Evolutionary conservation across 37 sponge, comb jelly and placozoan species (phyloP).

Genomic region (Beroe ovata): DNA sequence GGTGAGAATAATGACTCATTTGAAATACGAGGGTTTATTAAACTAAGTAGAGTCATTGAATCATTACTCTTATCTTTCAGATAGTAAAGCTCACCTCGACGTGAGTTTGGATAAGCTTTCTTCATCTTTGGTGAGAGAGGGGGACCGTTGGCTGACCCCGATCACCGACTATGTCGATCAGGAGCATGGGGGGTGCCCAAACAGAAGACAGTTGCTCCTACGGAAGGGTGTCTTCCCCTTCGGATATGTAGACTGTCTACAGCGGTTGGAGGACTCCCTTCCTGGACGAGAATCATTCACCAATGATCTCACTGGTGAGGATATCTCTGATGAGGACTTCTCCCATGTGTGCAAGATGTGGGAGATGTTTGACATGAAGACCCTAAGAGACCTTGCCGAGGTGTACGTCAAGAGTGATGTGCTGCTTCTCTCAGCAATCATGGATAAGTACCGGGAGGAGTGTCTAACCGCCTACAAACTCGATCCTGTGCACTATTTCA

Average conservation of each 20-base stretch:
- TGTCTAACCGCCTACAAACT: not conserved
- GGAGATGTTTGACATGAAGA: not conserved
- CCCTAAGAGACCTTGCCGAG: not conserved
- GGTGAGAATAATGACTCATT: too few species aligned
- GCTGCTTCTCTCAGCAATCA: not conserved
- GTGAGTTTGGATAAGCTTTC: not conserved
- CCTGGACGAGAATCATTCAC: not conserved
- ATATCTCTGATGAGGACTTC: slow-evolving; percentile 22
- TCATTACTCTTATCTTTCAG: too few species aligned
- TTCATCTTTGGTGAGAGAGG: not conserved
- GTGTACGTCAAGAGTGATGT: slow-evolving; percentile 17
- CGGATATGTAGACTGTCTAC: not conserved
- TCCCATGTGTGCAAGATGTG: slow-evolving; percentile 6
- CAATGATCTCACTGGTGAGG: slow-evolving; percentile 13
- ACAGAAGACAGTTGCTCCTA: not conserved
- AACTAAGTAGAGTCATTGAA: too few species aligned
- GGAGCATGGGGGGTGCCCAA: not conserved
- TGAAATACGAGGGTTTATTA: too few species aligned
- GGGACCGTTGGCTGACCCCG: not conserved
- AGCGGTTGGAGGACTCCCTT: not conserved
- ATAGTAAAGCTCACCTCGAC: not conserved
- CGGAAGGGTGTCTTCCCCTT: slow-evolving; percentile 6
- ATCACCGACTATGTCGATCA: not conserved
- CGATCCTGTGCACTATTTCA: slow-evolving; percentile 53
- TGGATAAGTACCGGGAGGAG: not conserved